Conservation (phyloP, 2,113 vertebrate species). For the Dasypus novemcinctus region DNA sequence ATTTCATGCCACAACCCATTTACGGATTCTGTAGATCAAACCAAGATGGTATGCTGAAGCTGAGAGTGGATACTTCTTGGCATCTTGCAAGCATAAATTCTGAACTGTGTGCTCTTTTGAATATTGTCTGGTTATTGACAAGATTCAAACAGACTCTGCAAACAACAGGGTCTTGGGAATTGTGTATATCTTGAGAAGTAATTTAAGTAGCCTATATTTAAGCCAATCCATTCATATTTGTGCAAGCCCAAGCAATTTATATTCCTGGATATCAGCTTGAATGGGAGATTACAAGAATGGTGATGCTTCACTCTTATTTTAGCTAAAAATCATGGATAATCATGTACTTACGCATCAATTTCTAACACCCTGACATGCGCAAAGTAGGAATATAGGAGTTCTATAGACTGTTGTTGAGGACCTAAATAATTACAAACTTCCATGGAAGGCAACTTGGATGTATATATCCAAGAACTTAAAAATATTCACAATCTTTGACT, state of each 20-base stretch:
- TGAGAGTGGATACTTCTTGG: slow-evolving; percentile 11
- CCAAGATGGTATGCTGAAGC: background rate
- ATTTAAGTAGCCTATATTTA: slow-evolving; percentile 46
- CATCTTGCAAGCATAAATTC: background rate
- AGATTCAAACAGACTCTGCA: background rate
- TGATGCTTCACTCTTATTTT: background rate
- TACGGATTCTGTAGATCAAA: slow-evolving; percentile 35
- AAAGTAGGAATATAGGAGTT: background rate
- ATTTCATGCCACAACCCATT: slow-evolving; percentile 18
- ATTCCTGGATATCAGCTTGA: slow-evolving; percentile 20
- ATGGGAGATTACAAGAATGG: background rate
- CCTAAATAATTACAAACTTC: background rate
- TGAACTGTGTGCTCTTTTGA: background rate
- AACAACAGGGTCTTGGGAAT: background rate
- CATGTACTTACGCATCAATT: slow-evolving; percentile 4
- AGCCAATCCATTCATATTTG: slow-evolving; percentile 30
- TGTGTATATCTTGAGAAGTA: background rate
- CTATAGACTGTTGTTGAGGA: background rate
- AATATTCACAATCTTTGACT: slow-evolving; percentile 1
- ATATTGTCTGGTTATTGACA: background rate
- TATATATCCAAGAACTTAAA: slow-evolving; percentile 10
- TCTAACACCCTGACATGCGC: background rate
- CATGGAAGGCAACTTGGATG: background rate
- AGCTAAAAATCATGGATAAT: slow-evolving; percentile 28
- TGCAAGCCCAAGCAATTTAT: slow-evolving; percentile 15